Evolutionary conservation across 2,797 vertebrate genomes (phyloP), one percentile per base, ranked within the genome.

Genomic region (Fistularia tabacaria): DNA sequence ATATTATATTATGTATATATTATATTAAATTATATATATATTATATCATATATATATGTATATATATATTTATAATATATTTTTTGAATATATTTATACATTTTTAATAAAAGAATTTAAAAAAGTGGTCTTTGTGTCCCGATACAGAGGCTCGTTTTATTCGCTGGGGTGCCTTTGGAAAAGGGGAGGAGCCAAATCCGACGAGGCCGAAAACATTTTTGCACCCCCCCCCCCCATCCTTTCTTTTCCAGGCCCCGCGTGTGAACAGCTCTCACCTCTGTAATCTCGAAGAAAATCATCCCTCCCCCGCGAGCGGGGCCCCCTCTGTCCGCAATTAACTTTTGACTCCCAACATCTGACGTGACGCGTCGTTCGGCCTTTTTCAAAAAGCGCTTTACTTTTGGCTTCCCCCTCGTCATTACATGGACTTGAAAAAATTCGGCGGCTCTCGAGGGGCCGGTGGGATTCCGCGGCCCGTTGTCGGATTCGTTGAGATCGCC

Each of bases 401-500:
- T 83, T 74, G 82, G n/a, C n/a, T 77, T 73, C 57, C 44, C 25
- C 57, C 55, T 54, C 45, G 38, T 77, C 64, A 79, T 85, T 80
- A 81, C 76, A 53, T 78, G 70, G 55, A 64, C 62, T 59, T 64
- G 66, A 76, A 82, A 79, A 73, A 71, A 82, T 85, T 50, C 65
- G 71, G 79, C 55, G 69, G 77, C 72, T 68, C 54, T 49, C 47
- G n/a, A n/a, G n/a, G n/a, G n/a, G n/a, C n/a, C n/a, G n/a, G n/a
- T 56, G 69, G 67, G 64, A n/a, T 79, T 56, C 69, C 47, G 63
- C 71, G 60, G 64, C 77, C 72, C 73, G 73, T 83, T 87, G 87
- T 85, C 84, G 84, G 38, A 75, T 77, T 84, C 77, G 69, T 83
- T 87, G 85, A 82, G 64, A 67, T 25, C 11, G 14, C 40, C n/a